Base-by-base conservation (phyloP, 2,113 vertebrate genomes). In the Orientallactaga bullata region DNA sequence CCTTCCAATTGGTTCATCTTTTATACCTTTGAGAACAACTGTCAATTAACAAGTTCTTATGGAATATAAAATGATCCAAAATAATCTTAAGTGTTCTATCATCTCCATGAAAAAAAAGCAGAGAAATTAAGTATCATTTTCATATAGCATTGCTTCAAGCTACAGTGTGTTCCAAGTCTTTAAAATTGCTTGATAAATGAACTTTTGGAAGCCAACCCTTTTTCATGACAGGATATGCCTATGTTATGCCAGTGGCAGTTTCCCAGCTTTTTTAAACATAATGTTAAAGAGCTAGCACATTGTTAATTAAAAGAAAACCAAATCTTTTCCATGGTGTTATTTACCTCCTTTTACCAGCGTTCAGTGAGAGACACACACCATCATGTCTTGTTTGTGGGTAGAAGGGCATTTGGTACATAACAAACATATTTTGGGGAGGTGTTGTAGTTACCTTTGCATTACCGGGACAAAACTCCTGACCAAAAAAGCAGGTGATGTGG, bases 91-190 rank as follows among this genome's bases (percentile, higher is more conserved):
- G 17, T 72, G 68, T 71, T 86, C 0, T 4, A 69, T 82, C 69
- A 85, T 86, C 35, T 94, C 17, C 21, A 88, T 26, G 39, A 83
- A 82, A 77, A 82, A 61, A 63, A 18, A 20, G 89, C 42, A 47
- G 30, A 86, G 21, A 93, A 94, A 80, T 32, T 47, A 94, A 85
- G 63, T 71, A 79, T 3, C 24, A 87, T 69, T 68, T 73, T 90
- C 88, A 92, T 88, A 79, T 23, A 74, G 24, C 39, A 90, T 76
- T 96, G 72, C 76, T 88, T 76, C 35, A 93, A 93, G 39, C 16
- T 15, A 92, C 11, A 26, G 11, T 61, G 24, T 90, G 47, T 85
- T 88, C 58, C 63, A 89, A 88, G 28, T 55, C 66, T 51, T 20
- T 63, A 60, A 88, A 90, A 61, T 3, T 81, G 47, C 55, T 88